Base-by-base conservation (phyloP, 2,797 vertebrate genomes). In the Cyclopterus lumpus region DNA sequence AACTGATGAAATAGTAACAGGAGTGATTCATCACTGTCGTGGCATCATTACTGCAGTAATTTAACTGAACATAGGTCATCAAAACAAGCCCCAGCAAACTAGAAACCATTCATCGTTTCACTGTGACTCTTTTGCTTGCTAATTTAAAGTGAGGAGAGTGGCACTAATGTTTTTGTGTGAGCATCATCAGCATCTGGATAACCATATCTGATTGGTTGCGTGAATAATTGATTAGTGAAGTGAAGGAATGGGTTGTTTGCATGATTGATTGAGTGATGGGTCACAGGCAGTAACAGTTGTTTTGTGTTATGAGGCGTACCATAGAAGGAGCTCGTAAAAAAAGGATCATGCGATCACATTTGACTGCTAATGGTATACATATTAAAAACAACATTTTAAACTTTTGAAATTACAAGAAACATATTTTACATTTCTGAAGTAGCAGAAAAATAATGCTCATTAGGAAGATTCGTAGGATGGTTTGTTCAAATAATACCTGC, bases 1-100 rank as follows among this genome's bases (percentile, higher is more conserved):
- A 85, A 83, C 76, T 90, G 86, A 87, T 88, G 83, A 80, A 89
- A 85, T 79, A 83, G 73, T 74, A 89, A 89, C 81, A 76, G 81
- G 48, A 81, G 82, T 80, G 61, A 93, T 93, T 87, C 84, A 90
- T 94, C 91, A 93, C 79, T 84, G 88, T 91, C 86, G 40, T 71
- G 48, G 81, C 77, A 77, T 91, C 91, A 93, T 91, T 94, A 91
- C 65, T 75, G 87, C 86, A 86, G 88, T 93, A 89, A 92, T 92
- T 92, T 85, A 80, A 88, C 87, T 68, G 75, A 88, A 78, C 88
- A 85, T 61, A 81, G 90, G 87, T 92, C 87, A 87, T 81, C 87
- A 89, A 86, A 91, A 93, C 79, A 90, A 93, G 84, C 66, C 84
- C 87, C 51, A 71, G 79, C 75, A 86, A 87, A 89, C 79, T 64